These are phyloP conservation scores for Tribolium madens DNA, from an alignment of 1,140 invertebrate species.

Conservation along the genomic window DNA sequence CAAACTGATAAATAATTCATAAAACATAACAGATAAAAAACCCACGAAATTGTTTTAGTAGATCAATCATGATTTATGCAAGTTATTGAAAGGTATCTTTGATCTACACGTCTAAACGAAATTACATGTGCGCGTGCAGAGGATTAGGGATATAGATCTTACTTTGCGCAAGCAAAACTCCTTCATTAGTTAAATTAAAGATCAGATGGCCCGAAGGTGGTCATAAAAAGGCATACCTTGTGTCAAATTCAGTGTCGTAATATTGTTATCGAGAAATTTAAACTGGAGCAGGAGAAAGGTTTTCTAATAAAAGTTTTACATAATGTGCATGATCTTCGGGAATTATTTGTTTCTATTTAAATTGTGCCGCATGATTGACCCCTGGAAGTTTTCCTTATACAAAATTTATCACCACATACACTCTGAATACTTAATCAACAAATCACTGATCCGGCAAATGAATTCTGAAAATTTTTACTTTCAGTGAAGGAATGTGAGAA, in stretches of 20 bases:
- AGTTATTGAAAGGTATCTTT: slow-evolving; percentile 5
- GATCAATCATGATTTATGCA: slow-evolving; percentile 10
- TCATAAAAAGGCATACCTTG: not conserved
- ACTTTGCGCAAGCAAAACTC: not conserved
- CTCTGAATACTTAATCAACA: not conserved
- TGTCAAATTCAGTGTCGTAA: slow-evolving; percentile 15
- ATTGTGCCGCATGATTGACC: not conserved
- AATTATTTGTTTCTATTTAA: not conserved
- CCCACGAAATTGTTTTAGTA: slow-evolving; percentile 9
- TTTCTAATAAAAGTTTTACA: slow-evolving; percentile 17
- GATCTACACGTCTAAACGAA: slow-evolving; percentile 1
- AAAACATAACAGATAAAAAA: not conserved
- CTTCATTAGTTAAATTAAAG: not conserved
- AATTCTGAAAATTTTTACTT: not conserved
- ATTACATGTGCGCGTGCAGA: not conserved
- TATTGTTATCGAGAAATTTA: slow-evolving; percentile 22
- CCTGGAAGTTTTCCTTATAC: not conserved
- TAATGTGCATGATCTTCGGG: slow-evolving; percentile 13
- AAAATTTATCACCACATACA: not conserved
- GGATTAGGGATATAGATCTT: not conserved
- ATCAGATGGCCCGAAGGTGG: not conserved
- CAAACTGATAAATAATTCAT: slow-evolving; percentile 19
- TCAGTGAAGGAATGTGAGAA: not conserved
- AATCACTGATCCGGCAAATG: slow-evolving; percentile 15
- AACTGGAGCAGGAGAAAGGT: slow-evolving; percentile 34